Conservation (phyloP, 23 tunicate species). For the Ciona savignyi region DNA sequence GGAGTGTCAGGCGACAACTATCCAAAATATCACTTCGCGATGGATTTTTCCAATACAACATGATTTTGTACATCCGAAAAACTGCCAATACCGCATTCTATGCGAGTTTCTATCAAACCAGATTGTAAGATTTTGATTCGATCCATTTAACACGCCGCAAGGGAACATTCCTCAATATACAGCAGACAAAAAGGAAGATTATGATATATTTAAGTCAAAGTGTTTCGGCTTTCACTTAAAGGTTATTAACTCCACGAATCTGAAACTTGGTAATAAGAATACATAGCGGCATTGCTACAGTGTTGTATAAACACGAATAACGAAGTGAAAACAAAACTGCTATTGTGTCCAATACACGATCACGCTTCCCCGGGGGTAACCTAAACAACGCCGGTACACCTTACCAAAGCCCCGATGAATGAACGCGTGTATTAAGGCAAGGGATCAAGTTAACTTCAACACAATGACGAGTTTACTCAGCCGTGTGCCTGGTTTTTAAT, state of each 20-base stretch:
- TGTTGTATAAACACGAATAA: not conserved
- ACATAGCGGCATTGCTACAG: not conserved
- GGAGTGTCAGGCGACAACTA: too few species aligned
- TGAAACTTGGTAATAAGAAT: not conserved
- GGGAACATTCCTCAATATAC: too few species aligned
- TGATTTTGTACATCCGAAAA: not conserved
- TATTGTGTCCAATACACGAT: not conserved
- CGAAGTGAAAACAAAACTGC: not conserved
- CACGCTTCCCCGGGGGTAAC: not conserved
- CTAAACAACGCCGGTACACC: not conserved
- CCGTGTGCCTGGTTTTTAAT: not conserved
- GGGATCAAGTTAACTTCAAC: not conserved
- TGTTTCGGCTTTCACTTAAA: not conserved
- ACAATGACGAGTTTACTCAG: not conserved
- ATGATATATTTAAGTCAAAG: too few species aligned
- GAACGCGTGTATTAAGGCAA: not conserved
- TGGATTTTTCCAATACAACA: too few species aligned
- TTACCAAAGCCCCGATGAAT: not conserved
- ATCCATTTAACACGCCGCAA: too few species aligned
- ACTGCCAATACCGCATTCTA: too few species aligned
- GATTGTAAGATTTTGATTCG: too few species aligned
- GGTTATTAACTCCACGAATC: not conserved
- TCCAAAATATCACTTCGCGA: too few species aligned
- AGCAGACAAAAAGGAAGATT: too few species aligned
- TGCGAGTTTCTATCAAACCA: too few species aligned